Conservation (phyloP, 2,797 vertebrate species). For the Mormyrus hasselquistii region DNA sequence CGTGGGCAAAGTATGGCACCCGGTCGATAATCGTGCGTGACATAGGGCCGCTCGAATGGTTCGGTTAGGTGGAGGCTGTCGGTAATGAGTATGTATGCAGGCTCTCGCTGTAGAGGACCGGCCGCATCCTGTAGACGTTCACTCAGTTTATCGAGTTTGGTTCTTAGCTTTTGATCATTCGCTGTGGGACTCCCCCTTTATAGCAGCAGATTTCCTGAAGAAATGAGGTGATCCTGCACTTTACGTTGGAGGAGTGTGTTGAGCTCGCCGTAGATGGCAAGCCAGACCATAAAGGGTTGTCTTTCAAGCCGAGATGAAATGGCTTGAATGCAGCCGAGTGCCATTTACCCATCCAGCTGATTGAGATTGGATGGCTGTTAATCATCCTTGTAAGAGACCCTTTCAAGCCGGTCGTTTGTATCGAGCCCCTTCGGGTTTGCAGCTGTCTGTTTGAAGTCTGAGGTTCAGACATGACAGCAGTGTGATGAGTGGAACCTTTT, state of each 20-base stretch:
- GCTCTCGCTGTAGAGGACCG: neutral
- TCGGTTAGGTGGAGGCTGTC: neutral
- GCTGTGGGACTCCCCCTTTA: neutral
- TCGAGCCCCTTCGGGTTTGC: neutral
- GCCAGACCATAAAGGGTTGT: neutral
- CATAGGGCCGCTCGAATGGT: neutral
- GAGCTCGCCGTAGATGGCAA: neutral
- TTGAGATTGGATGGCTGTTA: neutral
- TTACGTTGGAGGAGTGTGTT: neutral
- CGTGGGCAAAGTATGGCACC: neutral
- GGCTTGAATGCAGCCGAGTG: neutral
- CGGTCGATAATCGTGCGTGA: neutral
- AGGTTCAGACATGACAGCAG: neutral
- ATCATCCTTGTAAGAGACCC: constrained; percentile 1
- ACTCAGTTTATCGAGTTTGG: neutral
- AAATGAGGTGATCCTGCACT: neutral
- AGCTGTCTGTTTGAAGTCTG: neutral
- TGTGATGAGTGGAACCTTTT: neutral
- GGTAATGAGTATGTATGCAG: neutral
- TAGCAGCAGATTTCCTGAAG: neutral
- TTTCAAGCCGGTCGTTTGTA: neutral
- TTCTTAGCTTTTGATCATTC: neutral
- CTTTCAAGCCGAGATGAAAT: neutral
- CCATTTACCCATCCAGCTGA: neutral
- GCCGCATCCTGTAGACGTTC: neutral